Base-by-base conservation (phyloP, 2,113 vertebrate species). In the Holacanthus passer region DNA sequence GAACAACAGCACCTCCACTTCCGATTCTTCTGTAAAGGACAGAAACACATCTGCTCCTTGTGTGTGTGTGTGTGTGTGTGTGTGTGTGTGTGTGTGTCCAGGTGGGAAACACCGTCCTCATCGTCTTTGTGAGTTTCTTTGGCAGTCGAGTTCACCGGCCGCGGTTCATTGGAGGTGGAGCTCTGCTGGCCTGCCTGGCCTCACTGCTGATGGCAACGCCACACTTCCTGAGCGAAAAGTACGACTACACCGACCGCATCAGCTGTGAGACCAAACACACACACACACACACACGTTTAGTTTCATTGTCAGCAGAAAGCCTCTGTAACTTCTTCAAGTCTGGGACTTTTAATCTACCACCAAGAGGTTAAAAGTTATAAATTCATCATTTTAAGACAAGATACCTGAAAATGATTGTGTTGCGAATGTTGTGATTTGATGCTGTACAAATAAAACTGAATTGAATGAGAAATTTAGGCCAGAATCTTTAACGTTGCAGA, bases 131-230 rank as follows among this genome's bases (percentile, higher is more conserved):
- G 56, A 99, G 98, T 77, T 99, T 97, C 89, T 95, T 99, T 0
- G 98, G 98, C 37, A 97, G 97, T 86, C 91, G 96, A 0, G 96
- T 99, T 1, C 98, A 99, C 90, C 88, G 98, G 5, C 98, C 98
- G 0, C 96, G 96, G 2, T 92, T 95, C 83, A 99, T 99, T 0
- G 98, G 96, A 9, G 91, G 52, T 0, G 98, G 98, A 7, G 98
- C 97, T 2, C 64, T 97, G 62, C 88, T 99, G 0, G 97, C 97
- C 12, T 94, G 96, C 14, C 5, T 96, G 82, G 97, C 97, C 0
- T 96, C 96, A 0, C 91, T 99, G 77, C 89, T 98, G 35, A 98
- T 99, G 90, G 87, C 95, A 0, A 63, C 97, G 37, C 97, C 98
- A 0, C 98, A 99, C 87, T 98, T 99, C 79, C 63, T 99, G 22